Percentiles rank a stretch among this genome's conserved stretches.
Evolutionary conservation across 2,113 vertebrate genomes (phyloP).

Genomic region (Myotis brandtii): DNA sequence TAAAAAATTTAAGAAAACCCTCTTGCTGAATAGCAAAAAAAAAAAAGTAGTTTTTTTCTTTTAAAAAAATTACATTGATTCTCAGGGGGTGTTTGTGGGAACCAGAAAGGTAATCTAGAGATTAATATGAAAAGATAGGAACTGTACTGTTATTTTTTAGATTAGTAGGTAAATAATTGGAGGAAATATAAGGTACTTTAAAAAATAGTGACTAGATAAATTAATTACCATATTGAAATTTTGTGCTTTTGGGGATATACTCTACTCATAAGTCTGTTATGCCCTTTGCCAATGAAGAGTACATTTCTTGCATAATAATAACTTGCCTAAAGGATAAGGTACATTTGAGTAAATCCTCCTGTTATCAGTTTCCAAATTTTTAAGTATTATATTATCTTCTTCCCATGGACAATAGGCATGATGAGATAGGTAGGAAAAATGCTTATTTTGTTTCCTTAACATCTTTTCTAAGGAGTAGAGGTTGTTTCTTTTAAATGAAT

Average conservation of each 20-base stretch:
- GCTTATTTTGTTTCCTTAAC: constrained; percentile 6
- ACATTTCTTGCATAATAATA: constrained; percentile 16
- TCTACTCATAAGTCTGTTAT: background rate
- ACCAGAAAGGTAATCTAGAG: background rate
- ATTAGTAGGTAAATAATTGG: constrained; percentile 9
- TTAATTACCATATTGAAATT: background rate
- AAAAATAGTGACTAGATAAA: background rate
- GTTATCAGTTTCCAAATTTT: background rate
- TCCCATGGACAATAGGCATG: background rate
- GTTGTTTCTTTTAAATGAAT: background rate
- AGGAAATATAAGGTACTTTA: background rate
- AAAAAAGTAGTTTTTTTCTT: background rate
- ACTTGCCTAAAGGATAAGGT: background rate
- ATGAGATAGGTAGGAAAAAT: background rate
- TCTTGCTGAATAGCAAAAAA: constrained; percentile 67
- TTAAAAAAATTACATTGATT: constrained; percentile 64
- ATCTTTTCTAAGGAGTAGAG: background rate
- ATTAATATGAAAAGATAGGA: background rate
- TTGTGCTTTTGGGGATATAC: background rate
- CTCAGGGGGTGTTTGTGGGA: constrained; percentile 44
- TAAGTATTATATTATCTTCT: background rate
- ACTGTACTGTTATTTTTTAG: background rate
- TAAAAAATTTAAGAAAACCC: background rate
- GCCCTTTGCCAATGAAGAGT: background rate
- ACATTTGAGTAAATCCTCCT: background rate